Conservation (phyloP, 2,113 vertebrate species). For the Cnemophilus loriae region DNA sequence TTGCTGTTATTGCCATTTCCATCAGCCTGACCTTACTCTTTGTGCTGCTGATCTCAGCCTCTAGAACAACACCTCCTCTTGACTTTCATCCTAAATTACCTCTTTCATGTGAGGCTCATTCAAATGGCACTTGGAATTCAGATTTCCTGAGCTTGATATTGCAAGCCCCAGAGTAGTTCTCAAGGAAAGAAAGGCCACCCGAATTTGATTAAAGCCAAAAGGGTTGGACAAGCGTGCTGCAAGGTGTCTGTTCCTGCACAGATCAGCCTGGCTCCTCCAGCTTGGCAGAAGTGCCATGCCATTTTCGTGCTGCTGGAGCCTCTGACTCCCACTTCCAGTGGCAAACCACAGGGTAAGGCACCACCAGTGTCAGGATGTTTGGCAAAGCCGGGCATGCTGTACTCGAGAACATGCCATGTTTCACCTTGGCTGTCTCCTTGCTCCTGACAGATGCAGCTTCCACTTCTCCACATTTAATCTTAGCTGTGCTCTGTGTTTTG, state of each 20-base stretch:
- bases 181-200: neutral
- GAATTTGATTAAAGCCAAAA: neutral
- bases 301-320: neutral
- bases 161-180: neutral
- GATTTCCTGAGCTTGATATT: neutral
- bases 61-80: neutral
- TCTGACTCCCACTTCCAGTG: neutral
- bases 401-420: fast-evolving
- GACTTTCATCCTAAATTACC: constrained; percentile 10
- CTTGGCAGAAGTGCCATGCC: neutral
- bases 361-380: fast-evolving
- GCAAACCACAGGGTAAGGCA: neutral
- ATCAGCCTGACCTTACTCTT: neutral
- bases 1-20: neutral
- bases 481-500: neutral
- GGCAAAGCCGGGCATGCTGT: neutral
- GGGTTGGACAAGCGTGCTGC: neutral
- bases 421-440: neutral
- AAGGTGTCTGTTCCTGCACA: neutral
- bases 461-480: neutral
- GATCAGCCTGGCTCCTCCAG: neutral
- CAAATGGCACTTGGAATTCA: neutral
- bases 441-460: neutral
- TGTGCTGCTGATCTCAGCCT: neutral
- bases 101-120: neutral